A percentile compares a stretch with the other conserved stretches of the same genome.
Conservation (phyloP, 2,113 vertebrate genomes). For the Monopterus albus region DNA sequence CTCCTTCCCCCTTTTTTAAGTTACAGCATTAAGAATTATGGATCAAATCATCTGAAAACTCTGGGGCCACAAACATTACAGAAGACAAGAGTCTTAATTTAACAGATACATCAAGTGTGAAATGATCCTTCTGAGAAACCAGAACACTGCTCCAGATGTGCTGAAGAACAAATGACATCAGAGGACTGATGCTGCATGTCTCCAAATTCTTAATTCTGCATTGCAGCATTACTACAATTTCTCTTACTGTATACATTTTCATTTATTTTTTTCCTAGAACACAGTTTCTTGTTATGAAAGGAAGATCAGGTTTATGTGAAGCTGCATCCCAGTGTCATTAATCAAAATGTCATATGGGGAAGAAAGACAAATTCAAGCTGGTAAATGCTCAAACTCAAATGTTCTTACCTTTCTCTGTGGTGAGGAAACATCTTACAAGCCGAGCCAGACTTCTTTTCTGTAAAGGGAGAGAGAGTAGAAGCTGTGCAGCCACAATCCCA, state of each 20-base stretch:
- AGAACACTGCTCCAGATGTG: background rate
- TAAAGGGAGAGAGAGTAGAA: slow-evolving; percentile 8
- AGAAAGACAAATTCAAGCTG: background rate
- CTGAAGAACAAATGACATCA: background rate
- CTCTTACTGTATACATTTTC: too few species aligned
- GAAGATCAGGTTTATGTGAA: background rate
- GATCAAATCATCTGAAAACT: slow-evolving; percentile 32
- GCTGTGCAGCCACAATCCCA: slow-evolving; percentile 11
- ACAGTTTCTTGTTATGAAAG: background rate
- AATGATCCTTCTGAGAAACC: background rate
- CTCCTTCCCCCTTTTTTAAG: background rate
- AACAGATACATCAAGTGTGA: slow-evolving; percentile 24
- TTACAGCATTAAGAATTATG: slow-evolving; percentile 15
- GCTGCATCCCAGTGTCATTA: background rate
- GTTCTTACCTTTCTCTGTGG: slow-evolving; percentile 85
- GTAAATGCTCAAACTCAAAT: background rate
- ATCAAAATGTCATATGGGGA: background rate
- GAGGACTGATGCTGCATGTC: background rate
- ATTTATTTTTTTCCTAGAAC: too few species aligned
- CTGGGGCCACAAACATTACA: slow-evolving; percentile 1
- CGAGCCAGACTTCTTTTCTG: slow-evolving; percentile 72
- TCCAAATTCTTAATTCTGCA: background rate
- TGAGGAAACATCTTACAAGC: slow-evolving; percentile 83
- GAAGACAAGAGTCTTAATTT: slow-evolving; percentile 1
- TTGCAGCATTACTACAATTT: background rate